Base-by-base conservation (phyloP, 2,888 invertebrate genomes). In the Drosophila niveifrons region DNA sequence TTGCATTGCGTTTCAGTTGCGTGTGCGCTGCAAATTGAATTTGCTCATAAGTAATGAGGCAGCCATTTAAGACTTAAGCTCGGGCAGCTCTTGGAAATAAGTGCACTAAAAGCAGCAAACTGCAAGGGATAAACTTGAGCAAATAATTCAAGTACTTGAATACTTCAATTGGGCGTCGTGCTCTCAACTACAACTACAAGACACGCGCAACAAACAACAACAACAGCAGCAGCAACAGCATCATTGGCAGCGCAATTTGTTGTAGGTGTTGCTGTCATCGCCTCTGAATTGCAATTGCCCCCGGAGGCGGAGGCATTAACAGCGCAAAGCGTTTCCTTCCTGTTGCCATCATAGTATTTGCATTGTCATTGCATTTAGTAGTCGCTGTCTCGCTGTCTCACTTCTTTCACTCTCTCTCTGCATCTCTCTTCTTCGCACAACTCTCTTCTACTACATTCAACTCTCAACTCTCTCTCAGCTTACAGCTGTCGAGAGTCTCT, bases 301-400 rank as follows among this genome's bases (percentile, higher is more conserved):
- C 13, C 41, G 31, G n/a, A n/a, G 31, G 31, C n/a, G 41, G 15
- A 28, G 15, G 43, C 62, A 71, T 77, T 76, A 64, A 79, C 48
- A 76, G 44, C 66, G 44, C 66, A 69, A 69, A 61, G 39, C 80
- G 62, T 66, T 78, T 78, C 81, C 78, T 78, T 79, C 77, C 74
- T 73, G 82, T 63, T 53, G 48, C 52, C 17, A 15, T 13, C 44
- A 23, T 23, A 23, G 34, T 65, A 48, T 47, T 59, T 75, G 65
- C 65, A 59, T 56, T 67, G 72, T 80, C 78, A 77, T 74, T 64
- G 64, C 53, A 43, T 29, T 48, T 8, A 23, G 3, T 41, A 51
- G 34, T 55, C 31, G 17, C 31, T 29, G 57, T 36, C 18, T 29
- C 52, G 18, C 7, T 18, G 18, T 18, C 23, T 23, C 18, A 18